Evolutionary conservation across 2,113 vertebrate genomes (phyloP).

Genomic region (Podarcis cretensis): DNA sequence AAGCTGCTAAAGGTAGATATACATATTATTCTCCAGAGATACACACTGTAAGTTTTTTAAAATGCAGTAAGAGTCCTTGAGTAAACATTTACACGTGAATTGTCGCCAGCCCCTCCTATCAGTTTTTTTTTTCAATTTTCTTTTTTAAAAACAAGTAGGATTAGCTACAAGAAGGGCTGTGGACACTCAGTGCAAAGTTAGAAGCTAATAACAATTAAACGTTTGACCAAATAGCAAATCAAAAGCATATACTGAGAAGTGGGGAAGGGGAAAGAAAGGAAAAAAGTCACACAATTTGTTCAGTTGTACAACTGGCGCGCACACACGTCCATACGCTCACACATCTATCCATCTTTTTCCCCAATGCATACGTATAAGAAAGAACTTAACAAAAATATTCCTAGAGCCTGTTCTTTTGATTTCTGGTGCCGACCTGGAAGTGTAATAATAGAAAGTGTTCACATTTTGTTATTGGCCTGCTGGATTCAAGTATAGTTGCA

Average conservation of each 20-base stretch:
- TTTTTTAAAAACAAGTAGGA: slow-evolving; percentile 70
- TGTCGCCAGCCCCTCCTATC: slow-evolving; percentile 86
- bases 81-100: slow-evolving; percentile 99
- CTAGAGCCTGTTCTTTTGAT: slow-evolving; percentile 79
- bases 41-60: slow-evolving; percentile 83
- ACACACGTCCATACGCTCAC: slow-evolving; percentile 3
- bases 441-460: slow-evolving; percentile 89
- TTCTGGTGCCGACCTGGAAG: slow-evolving; percentile 80
- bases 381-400: slow-evolving; percentile 67
- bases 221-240: slow-evolving; percentile 79
- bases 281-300: slow-evolving; percentile 65
- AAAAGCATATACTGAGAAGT: slow-evolving; percentile 78
- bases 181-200: slow-evolving; percentile 98
- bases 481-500: slow-evolving; percentile 97
- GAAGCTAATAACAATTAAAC: slow-evolving; percentile 86
- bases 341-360: slow-evolving; percentile 40
- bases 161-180: slow-evolving; percentile 88
- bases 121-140: slow-evolving; percentile 59
- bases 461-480: slow-evolving; percentile 95
- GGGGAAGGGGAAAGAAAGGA: slow-evolving; percentile 74
- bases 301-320: slow-evolving; percentile 37
- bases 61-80: slow-evolving; percentile 91
- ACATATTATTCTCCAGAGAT: slow-evolving; percentile 88
- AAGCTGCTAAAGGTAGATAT: slow-evolving; percentile 95
- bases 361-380: slow-evolving; percentile 67